Evolutionary conservation across 2,797 vertebrate species (phyloP).

Genomic region (Eulemur albifrons): DNA sequence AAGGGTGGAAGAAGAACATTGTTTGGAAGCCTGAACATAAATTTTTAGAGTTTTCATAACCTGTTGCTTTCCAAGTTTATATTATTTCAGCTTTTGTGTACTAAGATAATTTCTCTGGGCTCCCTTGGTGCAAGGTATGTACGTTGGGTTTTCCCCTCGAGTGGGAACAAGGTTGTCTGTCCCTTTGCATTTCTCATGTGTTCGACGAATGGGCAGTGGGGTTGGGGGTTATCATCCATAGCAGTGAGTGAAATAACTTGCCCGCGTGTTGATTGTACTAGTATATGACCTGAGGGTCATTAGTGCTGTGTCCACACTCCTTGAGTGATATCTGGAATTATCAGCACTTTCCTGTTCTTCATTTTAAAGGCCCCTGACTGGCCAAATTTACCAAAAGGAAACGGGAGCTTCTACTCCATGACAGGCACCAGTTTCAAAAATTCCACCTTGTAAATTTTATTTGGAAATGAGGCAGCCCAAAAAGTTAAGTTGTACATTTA

Average conservation of each 20-base stretch:
- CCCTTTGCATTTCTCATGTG: not conserved
- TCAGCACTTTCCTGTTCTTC: not conserved
- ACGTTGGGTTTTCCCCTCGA: not conserved
- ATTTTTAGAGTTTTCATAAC: constrained; percentile 72
- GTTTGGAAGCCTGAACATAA: constrained; percentile 60
- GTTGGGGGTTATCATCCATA: not conserved
- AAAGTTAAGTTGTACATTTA: constrained; percentile 39
- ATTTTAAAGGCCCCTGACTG: not conserved
- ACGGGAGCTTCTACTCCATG: not conserved
- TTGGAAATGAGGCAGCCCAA: constrained; percentile 29
- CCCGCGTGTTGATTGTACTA: not conserved
- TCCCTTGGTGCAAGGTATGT: constrained; percentile 1
- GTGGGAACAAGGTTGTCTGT: not conserved
- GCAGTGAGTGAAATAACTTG: constrained; percentile 31
- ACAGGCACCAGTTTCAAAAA: constrained; percentile 15
- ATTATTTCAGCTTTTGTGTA: constrained; percentile 68
- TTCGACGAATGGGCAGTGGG: constrained; percentile 14
- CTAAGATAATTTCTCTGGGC: constrained; percentile 52
- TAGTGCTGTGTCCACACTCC: not conserved
- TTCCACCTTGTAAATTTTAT: constrained; percentile 36
- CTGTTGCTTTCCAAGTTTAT: constrained; percentile 71
- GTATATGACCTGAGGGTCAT: not conserved
- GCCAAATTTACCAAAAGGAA: constrained; percentile 2
- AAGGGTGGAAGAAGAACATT: constrained; percentile 29
- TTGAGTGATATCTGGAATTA: not conserved